Evolutionary conservation across 2,888 invertebrate species (phyloP), one percentile per base, ranked within the genome.

Genomic region (Epistrophe grossulariae): DNA sequence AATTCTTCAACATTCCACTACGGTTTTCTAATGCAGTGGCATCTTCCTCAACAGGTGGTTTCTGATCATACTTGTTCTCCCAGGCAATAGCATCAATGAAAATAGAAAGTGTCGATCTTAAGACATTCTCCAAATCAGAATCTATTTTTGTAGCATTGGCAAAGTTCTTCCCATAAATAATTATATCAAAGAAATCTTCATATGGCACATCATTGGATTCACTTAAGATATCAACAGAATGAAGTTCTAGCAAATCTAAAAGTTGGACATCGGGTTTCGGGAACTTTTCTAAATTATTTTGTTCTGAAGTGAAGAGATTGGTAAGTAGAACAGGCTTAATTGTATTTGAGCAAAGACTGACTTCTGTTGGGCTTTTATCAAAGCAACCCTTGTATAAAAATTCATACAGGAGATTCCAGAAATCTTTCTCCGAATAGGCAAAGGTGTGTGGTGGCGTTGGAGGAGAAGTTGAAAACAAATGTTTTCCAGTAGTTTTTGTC

Each of bases 51-150:
- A 55, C 57, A 0, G 77, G 70, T 4, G 55, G 64, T 1, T 24
- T 24, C 5, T 83, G 68, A 10, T 66, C 52, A 9, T 77, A 28
- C 8, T 79, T 88, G 11, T 48, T 72, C 28, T 89, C 88, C 72
- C 81, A 89, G 11, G 74, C 66, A 45, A 89, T 84, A 38, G 82
- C 81, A 48, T 89, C 89, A 24, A 90, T 85, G 15, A 89, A 89
- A 13, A 89, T 88, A 48, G 89, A 89, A 11, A 90, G 68, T 0
- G 88, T 79, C 50, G 89, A 89, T 45, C 90, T 74, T 17, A 89
- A 78, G 0, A 89, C 88, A 72, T 89, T 80, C 70, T 89, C 88
- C 1, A 87, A 50, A 15, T 87, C 82, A 2, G 52, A 3, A 31
- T 71, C 59, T 48, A 83, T 35, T 17, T 79, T 62, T 8, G 50